Percentiles rank a stretch among this genome's conserved stretches.
Conservation (phyloP, 37 sponge, comb jelly and placozoan species). For the Agelas oroides region DNA sequence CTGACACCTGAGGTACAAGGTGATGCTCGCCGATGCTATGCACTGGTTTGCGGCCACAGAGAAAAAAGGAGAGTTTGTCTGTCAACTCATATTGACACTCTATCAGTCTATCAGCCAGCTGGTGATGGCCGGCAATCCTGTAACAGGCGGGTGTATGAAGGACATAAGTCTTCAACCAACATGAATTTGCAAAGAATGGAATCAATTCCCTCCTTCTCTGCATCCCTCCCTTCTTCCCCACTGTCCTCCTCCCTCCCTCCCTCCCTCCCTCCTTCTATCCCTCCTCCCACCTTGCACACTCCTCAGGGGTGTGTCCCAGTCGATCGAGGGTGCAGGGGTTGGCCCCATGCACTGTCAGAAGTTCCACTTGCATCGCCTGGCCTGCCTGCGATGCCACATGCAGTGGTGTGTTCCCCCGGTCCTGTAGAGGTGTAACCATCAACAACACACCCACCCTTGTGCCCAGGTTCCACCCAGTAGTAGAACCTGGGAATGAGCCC, state of each 20-base stretch:
- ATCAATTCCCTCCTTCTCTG: no score
- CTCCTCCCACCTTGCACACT: constrained; percentile 86
- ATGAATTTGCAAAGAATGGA: neutral
- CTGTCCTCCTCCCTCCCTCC: constrained; percentile 9
- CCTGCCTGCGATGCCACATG: constrained; percentile 93
- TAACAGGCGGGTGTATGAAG: neutral
- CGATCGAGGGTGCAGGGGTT: constrained; percentile 87
- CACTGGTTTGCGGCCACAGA: constrained; percentile 83
- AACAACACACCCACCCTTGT: no score
- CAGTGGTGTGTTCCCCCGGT: constrained; percentile 84
- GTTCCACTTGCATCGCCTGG: constrained; percentile 91
- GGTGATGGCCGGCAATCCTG: constrained; percentile 92
- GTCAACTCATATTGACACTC: constrained; percentile 96
- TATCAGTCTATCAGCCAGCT: constrained; percentile 87
- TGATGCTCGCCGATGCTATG: constrained; percentile 88
- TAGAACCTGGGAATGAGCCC: no score
- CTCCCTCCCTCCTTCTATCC: constrained; percentile 21
- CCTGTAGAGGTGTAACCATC: no score
- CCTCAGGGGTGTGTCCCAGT: constrained; percentile 96
- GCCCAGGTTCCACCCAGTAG: no score
- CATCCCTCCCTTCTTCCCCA: constrained; percentile 19
- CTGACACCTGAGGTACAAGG: constrained; percentile 56
- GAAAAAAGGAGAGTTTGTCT: constrained; percentile 86
- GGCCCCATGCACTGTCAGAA: constrained; percentile 91
- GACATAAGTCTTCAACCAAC: neutral